Conservation (phyloP, 2,888 invertebrate species). For the Apodemia mormo region DNA sequence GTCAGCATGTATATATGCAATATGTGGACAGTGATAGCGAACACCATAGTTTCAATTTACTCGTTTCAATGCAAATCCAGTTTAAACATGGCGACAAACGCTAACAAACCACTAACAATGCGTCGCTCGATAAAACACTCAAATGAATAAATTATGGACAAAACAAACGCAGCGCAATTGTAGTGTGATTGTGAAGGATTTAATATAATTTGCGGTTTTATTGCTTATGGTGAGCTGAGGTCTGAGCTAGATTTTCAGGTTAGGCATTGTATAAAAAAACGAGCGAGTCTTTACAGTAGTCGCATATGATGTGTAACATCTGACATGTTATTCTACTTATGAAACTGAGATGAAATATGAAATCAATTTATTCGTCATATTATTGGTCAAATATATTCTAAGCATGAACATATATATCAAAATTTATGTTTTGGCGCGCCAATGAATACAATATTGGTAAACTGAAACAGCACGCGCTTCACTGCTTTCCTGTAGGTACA, state of each 20-base stretch:
- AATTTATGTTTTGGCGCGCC: too few species aligned
- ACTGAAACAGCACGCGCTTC: too few species aligned
- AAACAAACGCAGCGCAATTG: neutral
- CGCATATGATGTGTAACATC: too few species aligned
- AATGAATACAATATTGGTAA: too few species aligned
- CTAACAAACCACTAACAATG: conserved; percentile 53
- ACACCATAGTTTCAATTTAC: conserved; percentile 25
- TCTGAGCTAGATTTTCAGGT: neutral
- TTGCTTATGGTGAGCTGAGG: neutral
- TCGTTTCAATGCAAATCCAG: conserved; percentile 47
- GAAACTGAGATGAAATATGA: too few species aligned
- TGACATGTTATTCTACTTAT: too few species aligned
- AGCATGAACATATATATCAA: too few species aligned
- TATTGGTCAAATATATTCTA: too few species aligned
- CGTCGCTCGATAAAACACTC: conserved; percentile 57
- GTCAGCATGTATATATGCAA: neutral
- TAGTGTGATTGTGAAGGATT: neutral
- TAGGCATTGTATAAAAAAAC: neutral
- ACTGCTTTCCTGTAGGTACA: too few species aligned
- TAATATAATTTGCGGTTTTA: neutral
- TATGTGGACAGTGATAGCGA: neutral
- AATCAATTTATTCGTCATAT: too few species aligned
- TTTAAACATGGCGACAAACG: conserved; percentile 44
- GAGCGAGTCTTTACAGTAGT: too few species aligned
- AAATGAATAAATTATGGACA: conserved; percentile 20